Conservation (phyloP, 2,797 vertebrate genomes). For the Xiphorhynchus erythropygius region DNA sequence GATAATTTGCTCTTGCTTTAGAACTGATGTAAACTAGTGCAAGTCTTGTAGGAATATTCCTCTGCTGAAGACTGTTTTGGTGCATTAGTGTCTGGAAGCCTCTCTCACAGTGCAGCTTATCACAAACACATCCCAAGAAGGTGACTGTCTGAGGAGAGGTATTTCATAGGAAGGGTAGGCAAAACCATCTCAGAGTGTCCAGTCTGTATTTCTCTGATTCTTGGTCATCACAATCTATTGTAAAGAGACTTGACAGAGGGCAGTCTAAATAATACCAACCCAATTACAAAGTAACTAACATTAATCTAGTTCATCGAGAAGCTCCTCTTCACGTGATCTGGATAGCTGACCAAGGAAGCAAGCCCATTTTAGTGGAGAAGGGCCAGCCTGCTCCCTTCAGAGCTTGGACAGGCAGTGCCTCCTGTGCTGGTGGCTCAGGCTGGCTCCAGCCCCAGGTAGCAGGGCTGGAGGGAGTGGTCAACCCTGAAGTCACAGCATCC, state of each 20-base stretch:
- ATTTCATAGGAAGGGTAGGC: neutral
- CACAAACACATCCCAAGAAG: neutral
- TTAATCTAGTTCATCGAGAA: neutral
- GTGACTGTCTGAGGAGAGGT: neutral
- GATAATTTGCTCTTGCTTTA: neutral
- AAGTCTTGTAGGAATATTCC: neutral
- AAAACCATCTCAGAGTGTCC: neutral
- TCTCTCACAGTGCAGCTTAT: neutral
- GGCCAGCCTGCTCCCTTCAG: neutral
- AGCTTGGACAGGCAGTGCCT: neutral
- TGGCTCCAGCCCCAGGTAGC: neutral
- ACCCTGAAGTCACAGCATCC: accelerated
- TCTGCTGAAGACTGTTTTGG: neutral
- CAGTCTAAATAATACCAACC: neutral
- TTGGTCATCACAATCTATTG: neutral
- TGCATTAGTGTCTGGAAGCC: neutral
- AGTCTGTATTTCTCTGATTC: neutral
- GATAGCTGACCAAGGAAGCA: neutral
- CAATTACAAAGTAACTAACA: neutral
- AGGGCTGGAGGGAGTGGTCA: neutral
- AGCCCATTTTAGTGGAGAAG: neutral
- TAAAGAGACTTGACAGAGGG: neutral
- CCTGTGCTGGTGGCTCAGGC: too few relatives aligned
- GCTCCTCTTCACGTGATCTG: neutral
- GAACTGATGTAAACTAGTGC: neutral